Evolutionary conservation across 2,888 invertebrate genomes (phyloP), one percentile per base, ranked within the genome.

Genomic region (Pseudococcus longispinus): DNA sequence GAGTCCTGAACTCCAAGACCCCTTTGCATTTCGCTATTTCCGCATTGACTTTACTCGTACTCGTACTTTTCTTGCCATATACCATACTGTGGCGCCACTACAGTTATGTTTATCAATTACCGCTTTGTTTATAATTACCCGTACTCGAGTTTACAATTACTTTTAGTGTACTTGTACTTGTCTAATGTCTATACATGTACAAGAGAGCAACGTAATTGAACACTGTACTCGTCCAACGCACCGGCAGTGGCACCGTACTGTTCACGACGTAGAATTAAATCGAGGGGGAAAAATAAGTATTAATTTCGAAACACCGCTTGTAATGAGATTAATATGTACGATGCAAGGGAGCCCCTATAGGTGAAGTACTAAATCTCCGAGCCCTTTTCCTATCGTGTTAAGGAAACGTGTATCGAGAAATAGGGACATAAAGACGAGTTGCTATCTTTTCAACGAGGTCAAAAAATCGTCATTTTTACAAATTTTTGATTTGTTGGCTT

Each of bases 111-210:
- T 70, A 70, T 70, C 70, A 70, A 70, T 70, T 70, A 70, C 70
- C 70, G 29, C 70, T 70, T 70, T 70, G 70, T 70, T 70, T 70
- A 70, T 70, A 70, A 70, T 70, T 70, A 70, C 70, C 70, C 70
- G 32, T 70, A 70, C 70, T 70, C 70, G 70, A 70, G 70, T 70
- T 70, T 29, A 70, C 70, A 70, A 70, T 70, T 70, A 70, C 70
- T 70, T 60, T 29, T 29, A 70, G 70, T 70, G 20, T 37, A 37
- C 37, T 26, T 18, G 70, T 70, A 70, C 29, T 70, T 23, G 60
- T 60, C 20, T 60, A 60, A 60, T 60, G 60, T 23, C 60, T 60
- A 23, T 60, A 60, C 60, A 9, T 60, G 60, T 60, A 60, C 23
- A 23, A 60, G 60, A 60, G 60, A 60, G 60, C 60, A 60, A 11